phyloP scores from a whole-genome alignment of 2,113 vertebrate species.

The Daubentonia madagascariensis region DNA sequence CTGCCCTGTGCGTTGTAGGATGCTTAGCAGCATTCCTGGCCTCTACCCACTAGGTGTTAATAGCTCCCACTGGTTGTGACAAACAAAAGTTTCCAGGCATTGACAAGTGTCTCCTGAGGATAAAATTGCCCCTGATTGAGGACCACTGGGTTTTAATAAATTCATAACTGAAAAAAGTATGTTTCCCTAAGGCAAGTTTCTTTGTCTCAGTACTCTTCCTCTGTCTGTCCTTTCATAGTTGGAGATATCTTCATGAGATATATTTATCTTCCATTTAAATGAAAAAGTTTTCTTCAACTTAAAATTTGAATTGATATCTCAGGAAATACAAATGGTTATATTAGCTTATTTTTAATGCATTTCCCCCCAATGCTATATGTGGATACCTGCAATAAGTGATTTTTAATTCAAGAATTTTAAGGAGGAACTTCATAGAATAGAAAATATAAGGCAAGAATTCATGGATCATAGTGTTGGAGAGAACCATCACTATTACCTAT shows the following conservation, averaged over 20 bases:
- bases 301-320: background rate
- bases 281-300: background rate
- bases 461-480: background rate
- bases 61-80: background rate
- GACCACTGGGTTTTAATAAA: background rate
- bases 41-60: background rate
- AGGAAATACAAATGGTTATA: background rate
- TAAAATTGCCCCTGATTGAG: background rate
- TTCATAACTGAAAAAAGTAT: background rate
- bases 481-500: background rate
- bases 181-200: background rate
- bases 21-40: background rate
- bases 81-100: background rate
- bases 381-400: background rate
- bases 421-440: slow-evolving; percentile 2
- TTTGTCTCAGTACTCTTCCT: background rate
- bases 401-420: background rate
- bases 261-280: background rate
- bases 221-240: background rate
- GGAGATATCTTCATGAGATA: background rate
- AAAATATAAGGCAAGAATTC: background rate
- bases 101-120: background rate
- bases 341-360: slow-evolving; percentile 9
- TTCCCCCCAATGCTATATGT: background rate
- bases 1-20: background rate